Conservation (phyloP, 1,140 invertebrate genomes). For the Meloidogyne hapla region DNA sequence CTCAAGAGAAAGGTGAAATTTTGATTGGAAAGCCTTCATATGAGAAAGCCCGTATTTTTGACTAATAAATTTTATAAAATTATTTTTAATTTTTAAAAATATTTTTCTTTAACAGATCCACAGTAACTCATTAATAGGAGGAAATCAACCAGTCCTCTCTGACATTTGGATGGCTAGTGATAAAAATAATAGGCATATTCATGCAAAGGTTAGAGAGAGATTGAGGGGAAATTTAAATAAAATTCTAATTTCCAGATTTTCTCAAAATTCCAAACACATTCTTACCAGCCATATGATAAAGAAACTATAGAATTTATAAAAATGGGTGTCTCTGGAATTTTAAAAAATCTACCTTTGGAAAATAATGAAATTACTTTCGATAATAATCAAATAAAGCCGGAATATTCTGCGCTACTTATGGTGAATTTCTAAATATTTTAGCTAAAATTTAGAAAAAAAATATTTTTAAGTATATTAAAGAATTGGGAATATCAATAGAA, state of each 20-base stretch:
- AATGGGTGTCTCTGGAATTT: background rate
- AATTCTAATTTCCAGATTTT: no score
- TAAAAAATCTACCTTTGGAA: background rate
- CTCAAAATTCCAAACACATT: no score
- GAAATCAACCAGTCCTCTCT: background rate
- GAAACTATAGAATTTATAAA: background rate
- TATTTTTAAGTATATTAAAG: background rate
- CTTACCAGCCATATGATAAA: no score
- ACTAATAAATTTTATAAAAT: no score
- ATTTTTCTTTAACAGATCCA: background rate
- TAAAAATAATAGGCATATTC: background rate
- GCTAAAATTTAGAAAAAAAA: no score
- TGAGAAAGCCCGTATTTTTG: no score
- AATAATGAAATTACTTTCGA: background rate
- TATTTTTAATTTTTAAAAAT: no score
- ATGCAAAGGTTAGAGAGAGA: background rate
- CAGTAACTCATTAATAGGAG: background rate
- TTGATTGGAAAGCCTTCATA: no score
- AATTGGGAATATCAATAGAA: background rate
- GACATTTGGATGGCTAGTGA: background rate
- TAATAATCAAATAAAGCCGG: background rate
- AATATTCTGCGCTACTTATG: background rate
- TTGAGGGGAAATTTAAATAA: no score
- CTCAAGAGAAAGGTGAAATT: no score
- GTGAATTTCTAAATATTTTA: background rate